phyloP scores from a whole-genome alignment of 2,888 invertebrate genomes.

The Acronicta psi region DNA sequence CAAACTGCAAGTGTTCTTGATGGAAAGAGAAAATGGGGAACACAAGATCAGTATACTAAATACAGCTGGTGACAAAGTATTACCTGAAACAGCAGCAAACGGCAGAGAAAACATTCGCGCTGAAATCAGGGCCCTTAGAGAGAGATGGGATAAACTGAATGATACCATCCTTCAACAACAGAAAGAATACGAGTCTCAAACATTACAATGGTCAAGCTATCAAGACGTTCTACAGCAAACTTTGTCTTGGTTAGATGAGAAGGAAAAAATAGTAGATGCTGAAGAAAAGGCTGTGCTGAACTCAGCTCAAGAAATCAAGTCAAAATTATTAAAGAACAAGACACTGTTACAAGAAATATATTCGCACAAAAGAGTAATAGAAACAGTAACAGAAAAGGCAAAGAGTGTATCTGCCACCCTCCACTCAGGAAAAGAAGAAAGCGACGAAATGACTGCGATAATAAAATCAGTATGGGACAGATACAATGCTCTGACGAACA shows the following conservation, averaged over 20 bases:
- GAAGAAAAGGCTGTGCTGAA: conserved; percentile 92
- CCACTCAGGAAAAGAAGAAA: conserved; percentile 87
- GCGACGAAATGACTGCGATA: conserved; percentile 91
- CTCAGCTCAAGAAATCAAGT: conserved; percentile 95
- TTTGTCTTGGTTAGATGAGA: conserved; percentile 95
- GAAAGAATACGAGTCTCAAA: conserved; percentile 95
- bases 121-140: conserved; percentile 93
- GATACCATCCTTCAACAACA: conserved; percentile 95
- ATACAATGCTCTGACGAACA: conserved; percentile 92
- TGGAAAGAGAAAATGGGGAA: conserved; percentile 95
- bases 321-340: conserved; percentile 95
- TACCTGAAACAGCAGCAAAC: conserved; percentile 97
- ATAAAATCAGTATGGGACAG: conserved; percentile 93
- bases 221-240: conserved; percentile 95
- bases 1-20: conserved; percentile 91
- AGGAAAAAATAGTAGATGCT: conserved; percentile 93
- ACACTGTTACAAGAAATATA: conserved; percentile 96
- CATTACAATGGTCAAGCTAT: conserved; percentile 94
- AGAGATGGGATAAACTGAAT: conserved; percentile 96
- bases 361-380: conserved; percentile 96
- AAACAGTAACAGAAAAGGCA: conserved; percentile 96
- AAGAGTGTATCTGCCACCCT: conserved; percentile 90
- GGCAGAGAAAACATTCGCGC: conserved; percentile 97
- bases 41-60: conserved; percentile 93
- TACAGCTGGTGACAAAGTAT: conserved; percentile 95